A percentile compares a stretch with the other conserved stretches of the same genome.
phyloP scores from a whole-genome alignment of 2,888 invertebrate species.

The Caenorhabditis auriculariae region DNA sequence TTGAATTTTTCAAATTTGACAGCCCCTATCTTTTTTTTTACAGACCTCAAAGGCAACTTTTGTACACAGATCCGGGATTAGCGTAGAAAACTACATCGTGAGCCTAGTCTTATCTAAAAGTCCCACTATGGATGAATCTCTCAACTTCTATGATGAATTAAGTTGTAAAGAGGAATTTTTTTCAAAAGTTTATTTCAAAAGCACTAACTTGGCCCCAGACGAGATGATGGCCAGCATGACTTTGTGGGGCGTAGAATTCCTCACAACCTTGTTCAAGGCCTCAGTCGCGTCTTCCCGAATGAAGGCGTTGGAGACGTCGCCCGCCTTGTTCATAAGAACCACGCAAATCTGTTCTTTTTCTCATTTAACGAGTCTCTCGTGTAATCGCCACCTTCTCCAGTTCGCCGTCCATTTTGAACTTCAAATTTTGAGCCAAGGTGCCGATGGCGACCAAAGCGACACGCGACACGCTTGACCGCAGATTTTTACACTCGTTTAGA shows the following conservation, averaged over 20 bases:
- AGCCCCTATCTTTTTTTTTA: too few relatives aligned
- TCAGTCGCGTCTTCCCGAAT: conserved; percentile 83
- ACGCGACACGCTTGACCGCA: conserved; percentile 88
- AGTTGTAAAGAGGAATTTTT: neutral
- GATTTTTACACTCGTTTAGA: conserved; percentile 71
- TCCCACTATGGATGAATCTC: neutral
- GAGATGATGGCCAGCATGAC: conserved; percentile 64
- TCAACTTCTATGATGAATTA: neutral
- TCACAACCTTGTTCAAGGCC: conserved; percentile 79
- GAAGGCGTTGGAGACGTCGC: conserved; percentile 88
- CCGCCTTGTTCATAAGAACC: conserved; percentile 46
- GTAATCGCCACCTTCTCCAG: conserved; percentile 39
- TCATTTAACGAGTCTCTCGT: neutral
- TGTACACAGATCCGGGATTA: too few relatives aligned
- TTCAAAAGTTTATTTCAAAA: neutral
- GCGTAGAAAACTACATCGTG: too few relatives aligned
- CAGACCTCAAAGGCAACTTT: too few relatives aligned
- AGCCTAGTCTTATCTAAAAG: too few relatives aligned
- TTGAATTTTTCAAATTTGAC: too few relatives aligned
- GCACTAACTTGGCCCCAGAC: conserved; percentile 61
- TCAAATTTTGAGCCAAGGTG: conserved; percentile 74
- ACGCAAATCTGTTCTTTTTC: conserved; percentile 19
- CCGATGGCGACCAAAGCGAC: conserved; percentile 82
- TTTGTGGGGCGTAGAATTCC: conserved; percentile 31
- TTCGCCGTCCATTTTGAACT: conserved; percentile 70